A percentile compares a stretch with the other conserved stretches of the same genome.
Evolutionary conservation across 2,797 vertebrate species (phyloP).

Genomic region (Tauraco hartlaubi): DNA sequence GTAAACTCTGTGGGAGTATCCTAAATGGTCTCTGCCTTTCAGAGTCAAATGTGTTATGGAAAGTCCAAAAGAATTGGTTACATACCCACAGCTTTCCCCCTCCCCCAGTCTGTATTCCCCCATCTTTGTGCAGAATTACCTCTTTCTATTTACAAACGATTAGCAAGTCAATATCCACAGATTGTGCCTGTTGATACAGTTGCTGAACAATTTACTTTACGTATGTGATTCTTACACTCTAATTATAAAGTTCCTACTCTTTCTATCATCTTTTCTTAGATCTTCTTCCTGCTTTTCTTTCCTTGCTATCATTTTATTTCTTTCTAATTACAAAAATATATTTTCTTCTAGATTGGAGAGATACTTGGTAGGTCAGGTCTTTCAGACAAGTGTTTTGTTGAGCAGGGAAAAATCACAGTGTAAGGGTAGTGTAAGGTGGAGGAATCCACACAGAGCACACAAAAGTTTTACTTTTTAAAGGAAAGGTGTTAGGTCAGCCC

Average conservation of each 20-base stretch:
- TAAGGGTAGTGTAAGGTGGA: neutral
- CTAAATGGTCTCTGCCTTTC: neutral
- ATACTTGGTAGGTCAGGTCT: neutral
- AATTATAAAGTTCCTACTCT: neutral
- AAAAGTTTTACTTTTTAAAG: neutral
- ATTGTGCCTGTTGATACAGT: neutral
- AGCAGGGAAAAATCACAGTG: accelerated
- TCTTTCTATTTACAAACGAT: neutral
- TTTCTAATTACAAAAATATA: neutral
- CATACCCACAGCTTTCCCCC: neutral
- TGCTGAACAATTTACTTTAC: neutral
- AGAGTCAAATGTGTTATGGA: neutral
- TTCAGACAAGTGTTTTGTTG: neutral
- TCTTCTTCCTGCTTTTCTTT: neutral
- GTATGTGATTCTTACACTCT: neutral
- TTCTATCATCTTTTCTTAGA: neutral
- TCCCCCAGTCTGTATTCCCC: neutral
- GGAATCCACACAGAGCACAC: neutral
- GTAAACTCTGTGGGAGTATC: neutral
- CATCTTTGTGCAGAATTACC: neutral
- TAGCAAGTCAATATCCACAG: neutral
- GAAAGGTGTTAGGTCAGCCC: neutral
- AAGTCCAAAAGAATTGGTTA: neutral
- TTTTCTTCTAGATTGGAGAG: neutral
- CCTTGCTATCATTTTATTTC: neutral